A percentile compares a stretch with the other conserved stretches of the same genome.
phyloP scores from a whole-genome alignment of 2,797 vertebrate species.

The Neosalanx taihuensis region DNA sequence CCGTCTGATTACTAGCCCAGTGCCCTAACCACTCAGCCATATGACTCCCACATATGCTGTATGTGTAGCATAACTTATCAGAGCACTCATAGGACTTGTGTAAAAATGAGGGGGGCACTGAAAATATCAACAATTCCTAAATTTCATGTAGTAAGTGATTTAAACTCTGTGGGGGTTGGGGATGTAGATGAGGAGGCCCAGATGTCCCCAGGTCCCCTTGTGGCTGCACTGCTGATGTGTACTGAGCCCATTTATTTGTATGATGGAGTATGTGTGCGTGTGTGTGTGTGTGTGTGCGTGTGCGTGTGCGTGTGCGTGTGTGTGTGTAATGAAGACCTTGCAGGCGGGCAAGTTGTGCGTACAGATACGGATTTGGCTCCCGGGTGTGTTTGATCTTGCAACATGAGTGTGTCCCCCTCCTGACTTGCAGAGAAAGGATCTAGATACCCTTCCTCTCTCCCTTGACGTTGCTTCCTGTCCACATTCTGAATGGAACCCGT shows the following conservation, averaged over 20 bases:
- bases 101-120: no score
- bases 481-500: no score
- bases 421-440: not conserved
- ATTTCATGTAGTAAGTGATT: no score
- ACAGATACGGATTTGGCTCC: not conserved
- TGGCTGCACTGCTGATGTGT: not conserved
- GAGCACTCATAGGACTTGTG: not conserved
- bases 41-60: not conserved
- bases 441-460: not conserved
- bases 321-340: not conserved
- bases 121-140: no score
- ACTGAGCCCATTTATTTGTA: not conserved
- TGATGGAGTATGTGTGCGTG: slow-evolving; percentile 3
- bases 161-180: no score
- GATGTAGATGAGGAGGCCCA: no score
- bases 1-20: no score
- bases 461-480: not conserved
- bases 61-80: slow-evolving; percentile 9
- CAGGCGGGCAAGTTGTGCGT: not conserved
- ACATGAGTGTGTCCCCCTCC: not conserved
- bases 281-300: not conserved
- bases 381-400: not conserved
- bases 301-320: not conserved
- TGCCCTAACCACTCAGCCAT: no score
- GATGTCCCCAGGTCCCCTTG: no score